phyloP scores from a whole-genome alignment of 2,888 invertebrate genomes.

The Yponomeuta malinellus region DNA sequence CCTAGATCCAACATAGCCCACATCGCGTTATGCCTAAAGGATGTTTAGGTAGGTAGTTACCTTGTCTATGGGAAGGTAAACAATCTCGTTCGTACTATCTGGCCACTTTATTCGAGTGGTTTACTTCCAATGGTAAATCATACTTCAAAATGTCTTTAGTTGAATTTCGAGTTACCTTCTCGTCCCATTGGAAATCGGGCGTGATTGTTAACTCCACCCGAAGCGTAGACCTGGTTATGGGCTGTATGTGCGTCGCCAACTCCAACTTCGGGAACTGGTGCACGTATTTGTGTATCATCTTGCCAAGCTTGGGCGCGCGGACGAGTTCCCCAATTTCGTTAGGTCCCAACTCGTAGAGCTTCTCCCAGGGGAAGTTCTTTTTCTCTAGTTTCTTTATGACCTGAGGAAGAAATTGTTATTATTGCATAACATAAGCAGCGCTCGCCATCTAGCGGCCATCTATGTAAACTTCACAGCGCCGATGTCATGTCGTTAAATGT shows the following conservation, averaged over 20 bases:
- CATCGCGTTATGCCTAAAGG: no score
- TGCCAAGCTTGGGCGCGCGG: constrained; percentile 92
- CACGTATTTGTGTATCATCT: constrained; percentile 95
- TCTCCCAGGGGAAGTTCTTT: constrained; percentile 95
- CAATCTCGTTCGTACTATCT: no score
- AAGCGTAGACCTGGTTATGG: constrained; percentile 92
- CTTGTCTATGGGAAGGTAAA: no score
- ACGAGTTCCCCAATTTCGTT: constrained; percentile 96
- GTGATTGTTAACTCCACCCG: constrained; percentile 97
- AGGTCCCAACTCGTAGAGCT: constrained; percentile 96
- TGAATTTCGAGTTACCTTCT: constrained; percentile 79
- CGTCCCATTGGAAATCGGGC: constrained; percentile 99
- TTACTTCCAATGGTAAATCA: no score
- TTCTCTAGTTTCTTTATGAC: constrained; percentile 96
- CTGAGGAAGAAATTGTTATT: constrained; percentile 28
- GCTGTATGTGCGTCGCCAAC: constrained; percentile 97
- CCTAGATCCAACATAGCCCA: no score
- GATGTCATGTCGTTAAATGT: no score
- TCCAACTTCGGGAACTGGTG: constrained; percentile 98
- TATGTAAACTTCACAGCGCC: no score
- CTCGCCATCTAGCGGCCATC: no score
- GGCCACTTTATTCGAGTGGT: no score
- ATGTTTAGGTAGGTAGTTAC: no score
- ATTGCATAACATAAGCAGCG: no score
- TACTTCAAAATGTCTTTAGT: no score